phyloP scores from a whole-genome alignment of 2,113 vertebrate species.

The Leptosomus discolor region DNA sequence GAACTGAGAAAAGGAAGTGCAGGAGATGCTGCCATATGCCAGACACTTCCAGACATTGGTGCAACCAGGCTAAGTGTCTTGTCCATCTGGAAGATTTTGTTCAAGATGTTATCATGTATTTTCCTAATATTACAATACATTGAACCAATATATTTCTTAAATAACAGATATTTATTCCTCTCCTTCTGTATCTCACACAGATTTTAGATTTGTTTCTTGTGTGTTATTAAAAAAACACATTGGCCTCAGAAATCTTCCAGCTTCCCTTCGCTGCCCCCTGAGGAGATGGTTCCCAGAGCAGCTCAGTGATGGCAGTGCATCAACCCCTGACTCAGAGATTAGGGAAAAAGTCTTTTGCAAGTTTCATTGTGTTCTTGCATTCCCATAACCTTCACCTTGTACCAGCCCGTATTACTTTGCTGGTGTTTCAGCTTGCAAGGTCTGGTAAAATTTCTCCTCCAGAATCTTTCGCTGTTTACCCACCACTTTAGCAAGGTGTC shows the following conservation, averaged over 20 bases:
- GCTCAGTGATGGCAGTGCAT: neutral
- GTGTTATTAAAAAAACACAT: neutral
- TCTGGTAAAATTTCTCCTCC: neutral
- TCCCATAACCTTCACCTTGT: neutral
- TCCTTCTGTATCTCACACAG: neutral
- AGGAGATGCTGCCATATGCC: neutral
- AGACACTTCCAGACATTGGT: neutral
- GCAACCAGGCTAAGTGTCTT: neutral
- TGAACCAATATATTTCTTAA: neutral
- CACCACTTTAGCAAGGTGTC: accelerated
- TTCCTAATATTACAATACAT: neutral
- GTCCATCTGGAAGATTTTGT: neutral
- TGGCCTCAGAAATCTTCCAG: neutral
- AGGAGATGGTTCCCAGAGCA: neutral
- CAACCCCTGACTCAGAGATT: accelerated
- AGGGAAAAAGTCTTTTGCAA: neutral
- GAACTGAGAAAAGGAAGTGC: neutral
- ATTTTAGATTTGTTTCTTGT: neutral
- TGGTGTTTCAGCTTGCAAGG: neutral
- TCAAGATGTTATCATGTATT: neutral
- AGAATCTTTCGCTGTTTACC: neutral
- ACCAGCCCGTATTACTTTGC: neutral
- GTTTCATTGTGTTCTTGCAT: neutral
- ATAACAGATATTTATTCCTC: neutral
- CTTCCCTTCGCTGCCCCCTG: neutral